Percentiles rank a stretch among this genome's conserved stretches.
Evolutionary conservation across 2,888 invertebrate genomes (phyloP).

Genomic region (Theretra japonica): DNA sequence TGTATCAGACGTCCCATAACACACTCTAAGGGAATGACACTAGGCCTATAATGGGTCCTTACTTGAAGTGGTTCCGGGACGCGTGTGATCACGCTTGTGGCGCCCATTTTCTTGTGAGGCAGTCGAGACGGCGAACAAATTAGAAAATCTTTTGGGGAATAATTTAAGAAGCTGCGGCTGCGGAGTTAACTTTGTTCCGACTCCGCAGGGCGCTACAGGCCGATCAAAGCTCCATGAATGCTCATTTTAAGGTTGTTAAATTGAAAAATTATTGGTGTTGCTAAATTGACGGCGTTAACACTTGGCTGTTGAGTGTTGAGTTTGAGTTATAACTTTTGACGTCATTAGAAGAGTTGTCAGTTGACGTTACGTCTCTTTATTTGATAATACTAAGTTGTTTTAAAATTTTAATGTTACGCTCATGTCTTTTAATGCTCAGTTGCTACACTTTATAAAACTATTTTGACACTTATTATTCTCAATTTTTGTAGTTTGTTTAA

Average conservation of each 20-base stretch:
- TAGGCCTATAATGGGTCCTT: constrained; percentile 70
- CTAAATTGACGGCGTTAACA: constrained; percentile 31
- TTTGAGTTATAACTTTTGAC: neutral
- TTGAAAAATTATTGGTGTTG: constrained; percentile 42
- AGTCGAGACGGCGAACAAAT: constrained; percentile 76
- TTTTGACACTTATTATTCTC: too few relatives aligned
- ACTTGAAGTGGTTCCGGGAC: constrained; percentile 52
- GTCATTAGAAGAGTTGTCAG: neutral
- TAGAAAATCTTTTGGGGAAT: constrained; percentile 84
- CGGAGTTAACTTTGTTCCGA: constrained; percentile 68
- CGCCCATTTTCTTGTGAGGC: constrained; percentile 60
- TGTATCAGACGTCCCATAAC: constrained; percentile 60
- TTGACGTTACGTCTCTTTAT: neutral
- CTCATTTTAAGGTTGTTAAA: constrained; percentile 60
- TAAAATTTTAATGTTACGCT: too few relatives aligned
- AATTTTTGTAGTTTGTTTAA: too few relatives aligned
- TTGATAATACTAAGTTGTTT: neutral
- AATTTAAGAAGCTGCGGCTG: constrained; percentile 75
- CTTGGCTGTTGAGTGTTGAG: constrained; percentile 15
- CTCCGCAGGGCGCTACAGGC: constrained; percentile 52
- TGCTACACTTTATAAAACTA: too few relatives aligned
- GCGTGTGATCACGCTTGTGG: constrained; percentile 65
- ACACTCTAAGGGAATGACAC: constrained; percentile 63
- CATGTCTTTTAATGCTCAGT: too few relatives aligned
- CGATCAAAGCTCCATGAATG: constrained; percentile 52